These are phyloP conservation scores for Laticauda colubrina DNA, from an alignment of 2,113 vertebrate genomes.

Conservation along the genomic window DNA sequence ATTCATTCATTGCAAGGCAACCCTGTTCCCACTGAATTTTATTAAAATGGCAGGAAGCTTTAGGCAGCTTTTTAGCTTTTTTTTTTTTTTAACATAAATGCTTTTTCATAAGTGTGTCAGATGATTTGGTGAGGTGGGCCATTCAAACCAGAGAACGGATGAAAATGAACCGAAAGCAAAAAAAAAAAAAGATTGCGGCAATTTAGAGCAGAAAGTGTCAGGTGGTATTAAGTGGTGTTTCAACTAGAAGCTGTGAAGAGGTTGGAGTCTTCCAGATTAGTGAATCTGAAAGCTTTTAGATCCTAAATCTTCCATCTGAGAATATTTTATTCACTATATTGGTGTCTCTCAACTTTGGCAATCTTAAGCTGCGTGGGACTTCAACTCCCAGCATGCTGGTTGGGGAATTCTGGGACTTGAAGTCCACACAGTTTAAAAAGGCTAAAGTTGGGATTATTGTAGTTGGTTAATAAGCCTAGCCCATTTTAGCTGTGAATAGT, in stretches of 20 bases:
- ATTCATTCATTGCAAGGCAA: neutral
- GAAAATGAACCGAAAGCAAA: too few relatives aligned
- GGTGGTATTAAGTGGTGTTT: neutral
- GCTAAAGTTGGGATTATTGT: too few relatives aligned
- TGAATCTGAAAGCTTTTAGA: neutral
- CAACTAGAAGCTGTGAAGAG: neutral
- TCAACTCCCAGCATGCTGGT: neutral
- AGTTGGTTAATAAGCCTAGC: neutral
- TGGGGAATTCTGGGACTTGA: neutral
- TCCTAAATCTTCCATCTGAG: neutral
- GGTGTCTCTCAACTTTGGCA: neutral
- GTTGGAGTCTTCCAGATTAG: neutral
- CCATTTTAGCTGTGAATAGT: neutral
- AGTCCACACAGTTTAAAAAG: neutral
- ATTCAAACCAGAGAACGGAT: neutral
- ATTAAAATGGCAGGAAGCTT: neutral
- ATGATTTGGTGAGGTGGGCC: neutral
- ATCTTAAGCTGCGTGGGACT: neutral
- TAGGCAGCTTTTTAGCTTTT: neutral
- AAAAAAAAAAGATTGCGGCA: neutral
- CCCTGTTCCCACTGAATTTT: neutral
- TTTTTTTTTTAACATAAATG: too few relatives aligned
- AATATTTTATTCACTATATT: neutral
- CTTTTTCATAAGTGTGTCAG: neutral
- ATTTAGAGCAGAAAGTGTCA: neutral